These are phyloP conservation scores for Esperia sulphurella DNA, from an alignment of 2,888 invertebrate species.

Conservation along the genomic window DNA sequence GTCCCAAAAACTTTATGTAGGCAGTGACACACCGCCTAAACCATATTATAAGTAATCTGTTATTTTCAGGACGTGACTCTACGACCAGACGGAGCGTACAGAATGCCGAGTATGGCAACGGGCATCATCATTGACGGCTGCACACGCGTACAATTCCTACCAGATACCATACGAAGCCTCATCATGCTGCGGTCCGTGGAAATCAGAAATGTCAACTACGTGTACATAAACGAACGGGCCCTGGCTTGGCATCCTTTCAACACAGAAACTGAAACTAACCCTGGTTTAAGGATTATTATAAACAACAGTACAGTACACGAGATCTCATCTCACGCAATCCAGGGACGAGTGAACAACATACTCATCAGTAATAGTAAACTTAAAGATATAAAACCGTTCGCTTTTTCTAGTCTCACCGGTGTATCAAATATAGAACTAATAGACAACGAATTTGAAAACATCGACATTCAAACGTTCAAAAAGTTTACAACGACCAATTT, in stretches of 20 bases:
- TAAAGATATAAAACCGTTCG: constrained; percentile 82
- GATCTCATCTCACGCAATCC: constrained; percentile 82
- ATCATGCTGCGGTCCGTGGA: constrained; percentile 81
- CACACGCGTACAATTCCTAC: constrained; percentile 76
- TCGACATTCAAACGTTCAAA: constrained; percentile 87
- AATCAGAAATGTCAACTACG: constrained; percentile 80
- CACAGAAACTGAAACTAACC: constrained; percentile 83
- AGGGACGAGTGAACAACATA: constrained; percentile 85
- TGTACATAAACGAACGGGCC: constrained; percentile 81
- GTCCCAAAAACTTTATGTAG: no score
- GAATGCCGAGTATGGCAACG: constrained; percentile 72
- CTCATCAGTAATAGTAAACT: constrained; percentile 81
- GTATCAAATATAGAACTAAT: constrained; percentile 82
- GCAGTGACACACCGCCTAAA: no score
- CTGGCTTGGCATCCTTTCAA: constrained; percentile 79
- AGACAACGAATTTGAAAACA: constrained; percentile 78
- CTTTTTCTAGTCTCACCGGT: constrained; percentile 85
- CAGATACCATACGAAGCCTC: constrained; percentile 80
- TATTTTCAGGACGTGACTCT: constrained; percentile 78
- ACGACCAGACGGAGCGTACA: constrained; percentile 75
- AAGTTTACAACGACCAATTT: constrained; percentile 86
- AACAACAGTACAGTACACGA: constrained; percentile 72
- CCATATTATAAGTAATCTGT: background rate
- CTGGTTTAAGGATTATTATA: constrained; percentile 75
- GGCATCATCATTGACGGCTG: constrained; percentile 84